These are phyloP conservation scores for Bujurquina vittata DNA, from an alignment of 2,113 vertebrate genomes.

Conservation along the genomic window DNA sequence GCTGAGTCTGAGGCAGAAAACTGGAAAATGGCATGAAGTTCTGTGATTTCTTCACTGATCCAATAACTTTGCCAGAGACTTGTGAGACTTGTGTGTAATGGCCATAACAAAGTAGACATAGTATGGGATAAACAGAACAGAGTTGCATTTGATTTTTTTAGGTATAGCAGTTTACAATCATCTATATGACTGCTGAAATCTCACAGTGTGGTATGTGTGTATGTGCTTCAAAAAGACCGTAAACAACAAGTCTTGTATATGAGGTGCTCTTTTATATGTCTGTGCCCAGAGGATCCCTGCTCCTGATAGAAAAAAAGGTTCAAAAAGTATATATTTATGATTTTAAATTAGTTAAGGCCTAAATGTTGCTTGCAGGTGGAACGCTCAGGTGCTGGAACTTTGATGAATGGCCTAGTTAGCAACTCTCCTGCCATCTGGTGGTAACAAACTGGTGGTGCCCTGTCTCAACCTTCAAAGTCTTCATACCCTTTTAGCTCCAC, in stretches of 20 bases:
- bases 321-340: too few relatives aligned
- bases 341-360: not conserved
- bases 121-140: not conserved
- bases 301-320: too few relatives aligned
- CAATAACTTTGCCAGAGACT: constrained; percentile 10
- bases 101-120: not conserved
- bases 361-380: not conserved
- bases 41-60: constrained; percentile 33
- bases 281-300: too few relatives aligned
- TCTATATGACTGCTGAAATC: not conserved
- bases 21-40: not conserved
- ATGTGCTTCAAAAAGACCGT: not conserved
- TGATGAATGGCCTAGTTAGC: not conserved
- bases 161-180: not conserved
- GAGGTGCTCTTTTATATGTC: not conserved
- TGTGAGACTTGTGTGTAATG: constrained; percentile 21
- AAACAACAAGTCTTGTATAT: not conserved
- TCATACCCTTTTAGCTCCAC: not conserved
- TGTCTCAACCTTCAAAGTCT: not conserved
- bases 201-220: not conserved
- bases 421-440: constrained; percentile 60
- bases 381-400: not conserved
- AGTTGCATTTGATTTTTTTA: not conserved
- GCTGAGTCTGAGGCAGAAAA: not conserved
- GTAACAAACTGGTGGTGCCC: not conserved